phyloP scores from a whole-genome alignment of 2,113 vertebrate genomes.

The Clupea harengus region DNA sequence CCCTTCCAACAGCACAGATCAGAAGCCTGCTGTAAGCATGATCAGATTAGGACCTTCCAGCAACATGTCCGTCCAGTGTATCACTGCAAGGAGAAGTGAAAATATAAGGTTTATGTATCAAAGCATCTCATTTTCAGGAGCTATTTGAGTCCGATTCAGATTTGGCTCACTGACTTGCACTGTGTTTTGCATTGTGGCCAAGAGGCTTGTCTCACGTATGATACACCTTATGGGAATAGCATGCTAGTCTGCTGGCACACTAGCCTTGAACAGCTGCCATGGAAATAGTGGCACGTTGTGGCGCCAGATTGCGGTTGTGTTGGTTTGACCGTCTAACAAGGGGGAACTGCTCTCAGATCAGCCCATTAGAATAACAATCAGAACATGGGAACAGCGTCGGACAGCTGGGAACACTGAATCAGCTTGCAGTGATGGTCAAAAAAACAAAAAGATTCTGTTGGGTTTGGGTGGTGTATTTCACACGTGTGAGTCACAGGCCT shows the following conservation, averaged over 20 bases:
- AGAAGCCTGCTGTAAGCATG: neutral
- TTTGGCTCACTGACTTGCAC: neutral
- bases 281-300: neutral
- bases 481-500: neutral
- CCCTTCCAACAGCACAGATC: neutral
- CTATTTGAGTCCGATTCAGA: neutral
- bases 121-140: neutral
- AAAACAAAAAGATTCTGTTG: neutral
- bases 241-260: neutral
- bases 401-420: neutral
- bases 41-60: neutral
- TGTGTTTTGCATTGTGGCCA: neutral
- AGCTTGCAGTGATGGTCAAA: neutral
- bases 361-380: neutral
- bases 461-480: neutral
- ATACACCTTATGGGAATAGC: conserved; percentile 10
- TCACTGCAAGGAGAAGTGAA: neutral
- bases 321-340: conserved; percentile 5
- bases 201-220: neutral
- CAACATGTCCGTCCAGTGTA: neutral
- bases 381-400: neutral
- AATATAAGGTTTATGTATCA: neutral
- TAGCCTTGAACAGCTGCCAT: neutral
- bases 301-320: neutral
- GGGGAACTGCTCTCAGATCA: neutral